Evolutionary conservation across 2,797 vertebrate species (phyloP).

Genomic region (Thalassophryne amazonica): DNA sequence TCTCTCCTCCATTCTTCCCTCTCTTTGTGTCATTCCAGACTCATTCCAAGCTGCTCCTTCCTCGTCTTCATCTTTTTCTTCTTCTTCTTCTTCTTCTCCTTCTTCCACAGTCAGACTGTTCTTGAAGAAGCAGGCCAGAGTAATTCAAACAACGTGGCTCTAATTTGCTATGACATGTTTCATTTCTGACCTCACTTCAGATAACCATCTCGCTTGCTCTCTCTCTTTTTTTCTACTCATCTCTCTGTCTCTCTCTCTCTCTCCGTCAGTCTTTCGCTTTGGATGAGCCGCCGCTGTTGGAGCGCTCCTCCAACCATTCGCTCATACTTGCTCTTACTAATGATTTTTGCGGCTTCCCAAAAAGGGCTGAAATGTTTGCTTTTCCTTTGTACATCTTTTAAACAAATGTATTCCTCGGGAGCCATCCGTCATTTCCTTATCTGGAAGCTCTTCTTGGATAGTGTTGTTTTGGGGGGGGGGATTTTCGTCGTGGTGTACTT

Average conservation of each 20-base stretch:
- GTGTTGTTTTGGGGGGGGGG: conserved; percentile 5
- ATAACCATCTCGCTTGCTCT: conserved; percentile 77
- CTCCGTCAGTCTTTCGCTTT: conserved; percentile 41
- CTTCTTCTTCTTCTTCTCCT: neutral
- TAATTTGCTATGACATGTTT: conserved; percentile 87
- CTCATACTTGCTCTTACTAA: conserved; percentile 60
- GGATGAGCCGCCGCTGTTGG: conserved; percentile 63
- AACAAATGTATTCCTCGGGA: conserved; percentile 46
- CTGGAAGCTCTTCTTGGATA: conserved; percentile 21
- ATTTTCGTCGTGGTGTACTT: neutral
- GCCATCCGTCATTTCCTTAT: conserved; percentile 34
- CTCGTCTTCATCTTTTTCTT: conserved; percentile 28
- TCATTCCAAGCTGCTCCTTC: conserved; percentile 28
- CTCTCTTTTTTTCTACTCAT: conserved; percentile 20
- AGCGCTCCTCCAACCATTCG: conserved; percentile 56
- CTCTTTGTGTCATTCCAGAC: conserved; percentile 22
- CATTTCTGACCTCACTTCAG: conserved; percentile 83
- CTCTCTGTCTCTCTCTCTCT: conserved; percentile 34
- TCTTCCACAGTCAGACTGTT: conserved; percentile 37
- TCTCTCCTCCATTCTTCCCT: conserved; percentile 4
- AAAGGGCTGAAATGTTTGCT: conserved; percentile 62
- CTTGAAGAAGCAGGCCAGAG: conserved; percentile 67
- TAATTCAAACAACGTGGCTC: conserved; percentile 83
- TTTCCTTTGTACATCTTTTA: conserved; percentile 60
- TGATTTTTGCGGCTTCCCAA: conserved; percentile 57